Evolutionary conservation across 2,113 vertebrate genomes (phyloP), one percentile per base, ranked within the genome.

Genomic region (Etia nguti): DNA sequence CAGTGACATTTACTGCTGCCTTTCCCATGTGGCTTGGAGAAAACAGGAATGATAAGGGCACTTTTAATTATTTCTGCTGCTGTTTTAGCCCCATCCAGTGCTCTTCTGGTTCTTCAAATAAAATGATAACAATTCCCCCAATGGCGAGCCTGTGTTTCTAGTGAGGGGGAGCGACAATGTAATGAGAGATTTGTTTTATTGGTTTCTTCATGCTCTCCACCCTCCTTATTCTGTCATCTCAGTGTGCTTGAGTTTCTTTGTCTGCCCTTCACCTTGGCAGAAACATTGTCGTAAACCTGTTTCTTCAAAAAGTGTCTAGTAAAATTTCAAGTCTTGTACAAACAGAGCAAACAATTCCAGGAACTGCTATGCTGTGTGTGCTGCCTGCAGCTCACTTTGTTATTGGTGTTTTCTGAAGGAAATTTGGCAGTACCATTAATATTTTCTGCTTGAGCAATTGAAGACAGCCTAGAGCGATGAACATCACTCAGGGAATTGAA

Each of bases 1-100:
- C 80, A 80, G 82, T 94, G 91, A 93, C 90, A 95, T 94, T 92
- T 92, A 90, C 54, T 86, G 82, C 85, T 60, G 54, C 70, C 48
- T 82, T 83, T 82, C 89, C 56, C 80, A 75, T 84, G 86, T 65
- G 90, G 84, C 65, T 86, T 15, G 36, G 48, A 88, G 79, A 90
- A 92, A 91, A 90, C 54, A 88, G 82, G 60, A 60, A 68, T 62
- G 91, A 95, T 94, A 92, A 94, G 90, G 89, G 48, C 79, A 92
- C 85, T 83, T 95, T 95, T 95, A 95, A 95, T 95, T 95, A 93
- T 94, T 92, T 90, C 46, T 87, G 31, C 43, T 48, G 60, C 56
- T 29, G 10, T 85, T 82, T 88, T 62, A 56, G 12, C 54, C 1
- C 65, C 65, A 84, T 90, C 81, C 57, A 55, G 65, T 91, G 68